phyloP scores from a whole-genome alignment of 2,113 vertebrate species.

The Pandion haliaetus region DNA sequence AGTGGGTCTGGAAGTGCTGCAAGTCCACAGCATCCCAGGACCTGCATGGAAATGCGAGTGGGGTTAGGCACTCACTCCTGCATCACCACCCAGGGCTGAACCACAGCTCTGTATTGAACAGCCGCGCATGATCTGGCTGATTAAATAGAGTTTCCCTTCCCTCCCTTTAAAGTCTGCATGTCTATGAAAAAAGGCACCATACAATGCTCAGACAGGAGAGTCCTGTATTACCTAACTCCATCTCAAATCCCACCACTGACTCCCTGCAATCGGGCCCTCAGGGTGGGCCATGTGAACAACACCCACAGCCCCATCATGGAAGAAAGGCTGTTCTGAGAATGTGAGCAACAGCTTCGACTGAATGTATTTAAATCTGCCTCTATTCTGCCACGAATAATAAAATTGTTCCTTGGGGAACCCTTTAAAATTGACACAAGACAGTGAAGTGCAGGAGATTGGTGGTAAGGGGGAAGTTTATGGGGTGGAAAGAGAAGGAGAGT shows the following conservation, averaged over 20 bases:
- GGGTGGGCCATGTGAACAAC: background rate
- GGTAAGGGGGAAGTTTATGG: background rate
- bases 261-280: background rate
- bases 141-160: background rate
- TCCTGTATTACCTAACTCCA: background rate
- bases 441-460: background rate
- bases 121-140: background rate
- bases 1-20: background rate
- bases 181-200: background rate
- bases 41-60: fast-evolving
- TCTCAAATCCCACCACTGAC: background rate
- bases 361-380: background rate
- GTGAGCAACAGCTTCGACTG: background rate
- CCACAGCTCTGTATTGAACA: fast-evolving
- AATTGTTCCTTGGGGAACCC: background rate
- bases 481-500: background rate
- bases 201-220: background rate
- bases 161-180: background rate
- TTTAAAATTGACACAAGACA: background rate
- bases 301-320: background rate
- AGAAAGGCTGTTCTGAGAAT: background rate
- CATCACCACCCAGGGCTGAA: background rate
- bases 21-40: background rate
- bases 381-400: background rate
- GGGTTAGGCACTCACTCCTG: background rate